Percentiles rank a stretch among this genome's conserved stretches.
phyloP scores from a whole-genome alignment of 2,797 vertebrate species.

The Micropoecilia bifurca region DNA sequence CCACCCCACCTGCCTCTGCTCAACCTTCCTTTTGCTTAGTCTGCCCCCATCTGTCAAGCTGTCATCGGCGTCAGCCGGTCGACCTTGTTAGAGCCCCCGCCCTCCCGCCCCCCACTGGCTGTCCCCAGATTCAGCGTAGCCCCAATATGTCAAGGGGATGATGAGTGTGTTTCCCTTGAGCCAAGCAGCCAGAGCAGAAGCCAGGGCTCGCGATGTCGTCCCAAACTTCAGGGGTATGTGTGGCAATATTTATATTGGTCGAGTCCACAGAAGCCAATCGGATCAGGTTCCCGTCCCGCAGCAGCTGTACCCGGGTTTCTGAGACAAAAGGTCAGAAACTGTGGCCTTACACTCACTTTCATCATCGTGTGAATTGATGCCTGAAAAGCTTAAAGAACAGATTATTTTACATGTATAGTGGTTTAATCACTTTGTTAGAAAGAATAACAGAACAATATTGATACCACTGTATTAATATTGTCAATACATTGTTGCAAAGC shows the following conservation, averaged over 20 bases:
- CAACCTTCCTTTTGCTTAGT: constrained; percentile 52
- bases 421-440: neutral
- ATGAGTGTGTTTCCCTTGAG: constrained; percentile 65
- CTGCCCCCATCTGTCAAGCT: constrained; percentile 73
- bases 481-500: no score
- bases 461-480: no score
- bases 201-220: constrained; percentile 44
- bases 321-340: constrained; percentile 35
- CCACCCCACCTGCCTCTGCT: constrained; percentile 29
- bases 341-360: constrained; percentile 1
- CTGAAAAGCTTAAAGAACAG: constrained; percentile 4
- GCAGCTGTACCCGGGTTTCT: constrained; percentile 18
- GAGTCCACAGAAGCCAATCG: constrained; percentile 30
- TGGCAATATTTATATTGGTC: constrained; percentile 70
- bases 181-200: constrained; percentile 33
- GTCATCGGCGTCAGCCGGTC: constrained; percentile 61
- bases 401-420: neutral
- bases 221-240: constrained; percentile 56
- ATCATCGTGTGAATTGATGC: constrained; percentile 1
- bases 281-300: constrained; percentile 57
- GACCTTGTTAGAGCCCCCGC: constrained; percentile 68
- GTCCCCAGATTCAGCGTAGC: constrained; percentile 36
- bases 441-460: neutral
- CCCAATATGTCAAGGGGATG: constrained; percentile 73
- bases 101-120: constrained; percentile 2